Evolutionary conservation across 2,797 vertebrate species (phyloP).

Genomic region (Rhinoraja longicauda): DNA sequence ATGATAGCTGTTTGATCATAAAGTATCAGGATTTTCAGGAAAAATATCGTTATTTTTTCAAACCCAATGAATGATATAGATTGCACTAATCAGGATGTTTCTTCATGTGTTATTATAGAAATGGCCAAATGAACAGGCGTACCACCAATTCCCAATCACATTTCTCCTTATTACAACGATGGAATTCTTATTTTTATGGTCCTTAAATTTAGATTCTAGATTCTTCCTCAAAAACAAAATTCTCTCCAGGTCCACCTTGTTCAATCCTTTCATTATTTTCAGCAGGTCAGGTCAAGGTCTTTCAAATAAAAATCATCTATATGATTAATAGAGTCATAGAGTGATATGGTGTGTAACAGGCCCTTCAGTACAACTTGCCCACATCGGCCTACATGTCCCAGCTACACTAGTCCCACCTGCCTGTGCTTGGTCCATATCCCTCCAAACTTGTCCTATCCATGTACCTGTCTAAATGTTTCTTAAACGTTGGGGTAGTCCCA

Average conservation of each 20-base stretch:
- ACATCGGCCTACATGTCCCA: no score
- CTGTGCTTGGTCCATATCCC: no score
- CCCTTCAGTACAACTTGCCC: no score
- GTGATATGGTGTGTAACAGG: no score
- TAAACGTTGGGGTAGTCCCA: no score
- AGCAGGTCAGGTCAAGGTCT: not conserved
- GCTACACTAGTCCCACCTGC: no score
- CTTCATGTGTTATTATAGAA: no score
- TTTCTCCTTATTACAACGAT: not conserved
- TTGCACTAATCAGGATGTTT: no score
- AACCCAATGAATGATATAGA: not conserved
- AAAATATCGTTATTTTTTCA: not conserved
- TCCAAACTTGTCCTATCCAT: no score
- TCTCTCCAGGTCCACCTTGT: not conserved
- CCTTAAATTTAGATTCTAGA: not conserved
- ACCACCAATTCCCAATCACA: not conserved
- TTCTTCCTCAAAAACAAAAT: not conserved
- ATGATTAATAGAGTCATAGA: not conserved
- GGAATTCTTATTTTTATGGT: not conserved
- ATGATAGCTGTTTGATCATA: not conserved
- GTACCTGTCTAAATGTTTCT: no score
- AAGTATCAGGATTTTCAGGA: not conserved
- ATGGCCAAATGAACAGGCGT: not conserved
- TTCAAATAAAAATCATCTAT: not conserved
- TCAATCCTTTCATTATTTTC: not conserved